Base-by-base conservation (phyloP, 2,888 invertebrate species). In the Lasioglossum villosulum region DNA sequence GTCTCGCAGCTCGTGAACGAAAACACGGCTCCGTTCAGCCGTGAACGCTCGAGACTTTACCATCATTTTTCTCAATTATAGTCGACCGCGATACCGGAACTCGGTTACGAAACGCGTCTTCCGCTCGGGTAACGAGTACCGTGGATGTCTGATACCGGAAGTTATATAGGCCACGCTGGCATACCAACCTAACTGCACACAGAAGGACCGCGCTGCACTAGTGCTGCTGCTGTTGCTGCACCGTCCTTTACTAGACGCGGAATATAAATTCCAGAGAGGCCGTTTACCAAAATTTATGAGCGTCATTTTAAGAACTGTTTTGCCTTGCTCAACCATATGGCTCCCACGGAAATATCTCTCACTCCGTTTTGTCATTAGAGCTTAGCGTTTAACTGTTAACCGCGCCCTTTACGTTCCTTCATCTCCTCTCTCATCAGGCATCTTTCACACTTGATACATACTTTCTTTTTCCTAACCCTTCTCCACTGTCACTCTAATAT, bases 281-380 rank as follows among this genome's bases (percentile, higher is more conserved):
- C 91, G 90, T 90, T 92, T 90, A 88, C 87, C 84, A 77, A 85
- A 90, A 92, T 92, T 92, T 92, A 92, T 80, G 92, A 90, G 88
- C 90, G 86, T 91, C 91, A 90, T 91, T 92, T 92, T 88, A 91
- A 90, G 91, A 91, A 92, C 89, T 92, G 88, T 89, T 92, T 90
- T 88, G 85, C 91, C 86, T 84, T 90, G 90, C 90, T 90, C 87
- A 75, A 87, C 89, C 91, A 90, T 91, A 91, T 86, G 91, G 88
- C 87, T 77, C 85, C 86, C 84, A 80, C 85, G 87, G 89, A 88
- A 91, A 91, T 91, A 88, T 89, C 88, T 90, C 88, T 80, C 80
- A 68, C 80, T 81, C 81, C 66, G 66, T 74, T 83, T 85, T 83
- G 75, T 80, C 78, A 86, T 91, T 89, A 88, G 85, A 89, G 83